Evolutionary conservation across 2,888 invertebrate species (phyloP).

Genomic region (Brachypterus glaber): DNA sequence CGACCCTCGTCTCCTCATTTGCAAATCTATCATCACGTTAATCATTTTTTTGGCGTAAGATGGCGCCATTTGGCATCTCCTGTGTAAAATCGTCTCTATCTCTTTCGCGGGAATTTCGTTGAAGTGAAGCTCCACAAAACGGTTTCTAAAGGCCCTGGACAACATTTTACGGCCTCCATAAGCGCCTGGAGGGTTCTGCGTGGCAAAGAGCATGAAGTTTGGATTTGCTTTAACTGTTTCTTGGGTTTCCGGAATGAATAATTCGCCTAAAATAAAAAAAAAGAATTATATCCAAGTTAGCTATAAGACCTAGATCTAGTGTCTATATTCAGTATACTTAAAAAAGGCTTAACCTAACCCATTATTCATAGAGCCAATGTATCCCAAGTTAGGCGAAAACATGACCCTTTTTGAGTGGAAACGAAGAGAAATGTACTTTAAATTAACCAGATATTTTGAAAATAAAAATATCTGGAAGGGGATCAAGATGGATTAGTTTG

Average conservation of each 20-base stretch:
- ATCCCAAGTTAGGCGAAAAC: too few relatives aligned
- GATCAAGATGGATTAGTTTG: too few relatives aligned
- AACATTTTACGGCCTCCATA: slow-evolving; percentile 95
- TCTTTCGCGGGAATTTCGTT: slow-evolving; percentile 87
- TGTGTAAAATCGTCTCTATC: slow-evolving; percentile 77
- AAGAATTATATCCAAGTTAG: too few relatives aligned
- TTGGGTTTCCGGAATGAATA: slow-evolving; percentile 96
- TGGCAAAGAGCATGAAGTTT: slow-evolving; percentile 95
- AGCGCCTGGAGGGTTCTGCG: slow-evolving; percentile 94
- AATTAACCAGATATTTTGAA: too few relatives aligned
- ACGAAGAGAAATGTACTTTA: too few relatives aligned
- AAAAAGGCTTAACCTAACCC: too few relatives aligned
- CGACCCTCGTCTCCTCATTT: slow-evolving; percentile 71
- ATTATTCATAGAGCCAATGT: too few relatives aligned
- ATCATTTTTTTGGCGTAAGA: slow-evolving; percentile 88
- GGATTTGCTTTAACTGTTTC: slow-evolving; percentile 84
- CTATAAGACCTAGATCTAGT: too few relatives aligned
- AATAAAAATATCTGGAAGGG: too few relatives aligned
- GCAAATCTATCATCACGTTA: slow-evolving; percentile 81
- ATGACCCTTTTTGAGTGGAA: too few relatives aligned
- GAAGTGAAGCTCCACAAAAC: slow-evolving; percentile 96
- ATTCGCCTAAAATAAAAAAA: too few relatives aligned
- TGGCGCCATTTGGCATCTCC: slow-evolving; percentile 77
- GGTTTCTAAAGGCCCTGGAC: slow-evolving; percentile 92
- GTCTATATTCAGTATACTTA: too few relatives aligned